phyloP scores from a whole-genome alignment of 1,140 invertebrate species.

The Cheumatopsyche charites region DNA sequence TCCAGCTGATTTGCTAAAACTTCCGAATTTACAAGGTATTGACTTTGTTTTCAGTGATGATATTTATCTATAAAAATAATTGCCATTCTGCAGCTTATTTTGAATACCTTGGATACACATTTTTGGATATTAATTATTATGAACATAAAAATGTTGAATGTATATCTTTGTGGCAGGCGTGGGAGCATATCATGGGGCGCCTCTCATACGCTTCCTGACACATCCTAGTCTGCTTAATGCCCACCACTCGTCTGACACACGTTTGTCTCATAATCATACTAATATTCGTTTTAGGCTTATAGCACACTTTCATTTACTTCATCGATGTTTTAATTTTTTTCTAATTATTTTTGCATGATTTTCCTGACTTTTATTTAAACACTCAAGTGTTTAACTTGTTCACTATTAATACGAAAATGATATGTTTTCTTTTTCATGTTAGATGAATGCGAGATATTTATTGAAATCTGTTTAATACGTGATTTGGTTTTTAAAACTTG shows the following conservation, averaged over 20 bases:
- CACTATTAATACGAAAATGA: neutral
- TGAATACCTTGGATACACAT: constrained; percentile 4
- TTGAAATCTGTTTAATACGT: too few species aligned
- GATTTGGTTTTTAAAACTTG: too few species aligned
- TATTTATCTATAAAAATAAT: neutral
- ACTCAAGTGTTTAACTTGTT: neutral
- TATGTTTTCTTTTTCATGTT: neutral
- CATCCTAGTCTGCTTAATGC: constrained; percentile 47
- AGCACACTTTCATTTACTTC: constrained; percentile 11
- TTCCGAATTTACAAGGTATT: constrained; percentile 46
- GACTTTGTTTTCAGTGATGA: neutral
- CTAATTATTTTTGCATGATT: constrained; percentile 4
- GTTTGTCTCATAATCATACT: constrained; percentile 42
- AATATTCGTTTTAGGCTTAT: constrained; percentile 18
- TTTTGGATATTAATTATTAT: constrained; percentile 17
- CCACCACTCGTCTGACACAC: constrained; percentile 45
- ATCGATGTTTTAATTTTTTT: constrained; percentile 5
- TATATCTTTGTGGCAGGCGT: constrained; percentile 19
- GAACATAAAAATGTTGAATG: constrained; percentile 1
- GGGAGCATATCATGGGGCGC: constrained; percentile 47
- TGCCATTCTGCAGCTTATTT: neutral
- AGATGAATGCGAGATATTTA: too few species aligned
- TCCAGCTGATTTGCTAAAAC: constrained; percentile 44
- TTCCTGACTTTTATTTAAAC: neutral
- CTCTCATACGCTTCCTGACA: constrained; percentile 46